Evolutionary conservation across 2,113 vertebrate genomes (phyloP), one percentile per base, ranked within the genome.

Genomic region (Podarcis muralis): DNA sequence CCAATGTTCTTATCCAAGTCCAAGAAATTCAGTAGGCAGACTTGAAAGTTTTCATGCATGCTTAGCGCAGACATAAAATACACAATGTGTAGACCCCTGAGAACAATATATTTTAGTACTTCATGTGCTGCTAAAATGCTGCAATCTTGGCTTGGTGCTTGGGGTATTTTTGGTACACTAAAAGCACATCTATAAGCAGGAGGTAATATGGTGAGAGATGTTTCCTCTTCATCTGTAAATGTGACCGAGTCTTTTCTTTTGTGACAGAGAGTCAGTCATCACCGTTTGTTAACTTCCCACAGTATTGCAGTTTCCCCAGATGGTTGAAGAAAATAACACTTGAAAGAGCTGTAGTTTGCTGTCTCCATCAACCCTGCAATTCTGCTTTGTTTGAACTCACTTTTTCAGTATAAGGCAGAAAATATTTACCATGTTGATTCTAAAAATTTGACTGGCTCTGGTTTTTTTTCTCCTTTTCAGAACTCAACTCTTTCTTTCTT

Each of bases 271-370:
- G 16, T 30, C 12, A 6, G 35, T 75, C 77, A 91, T 25, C 20
- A 16, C 25, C 71, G 5, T 27, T 53, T 68, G 62, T 57, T 18
- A 1, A 84, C 71, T 48, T 88, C 18, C 11, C 35, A 43, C 18
- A 4, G 71, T 25, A 74, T 16, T 82, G 2, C 7, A 7, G 12
- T 69, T 88, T 84, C 53, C 30, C 8, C 20, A 72, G 27, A 37
- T 71, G 16, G 30, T 27, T 69, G 5, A 66, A 37, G 37, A 53
- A 90, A 85, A 15, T 13, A 23, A 32, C 27, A 84, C 72, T 89
- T 85, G 30, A 91, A 66, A 86, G 65, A 32, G 30, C 35, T 79
- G 27, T 69, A 72, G 48, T 53, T 82, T 77, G 13, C 85, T n/a
- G 72, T 71, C 4, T 9, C 8, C 43, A 48, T 48, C 43, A 48